A percentile compares a stretch with the other conserved stretches of the same genome.
Conservation (phyloP, 2,797 vertebrate species). For the Lutjanus argentimaculatus region DNA sequence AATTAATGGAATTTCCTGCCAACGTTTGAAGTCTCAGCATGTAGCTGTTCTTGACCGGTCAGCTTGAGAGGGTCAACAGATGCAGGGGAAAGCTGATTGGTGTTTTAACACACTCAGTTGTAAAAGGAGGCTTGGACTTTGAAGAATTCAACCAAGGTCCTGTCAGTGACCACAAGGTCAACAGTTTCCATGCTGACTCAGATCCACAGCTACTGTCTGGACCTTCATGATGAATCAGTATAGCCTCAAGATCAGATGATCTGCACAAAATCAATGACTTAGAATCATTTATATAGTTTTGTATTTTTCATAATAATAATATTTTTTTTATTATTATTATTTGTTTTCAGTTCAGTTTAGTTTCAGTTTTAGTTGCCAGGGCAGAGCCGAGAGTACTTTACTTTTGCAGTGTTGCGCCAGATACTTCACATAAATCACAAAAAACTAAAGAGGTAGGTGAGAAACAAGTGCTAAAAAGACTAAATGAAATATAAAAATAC, state of each 20-base stretch:
- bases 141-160: constrained; percentile 64
- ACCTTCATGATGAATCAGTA: constrained; percentile 9
- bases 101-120: constrained; percentile 59
- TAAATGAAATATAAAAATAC: too few species aligned
- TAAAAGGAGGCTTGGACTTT: constrained; percentile 50
- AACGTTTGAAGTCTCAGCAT: constrained; percentile 42
- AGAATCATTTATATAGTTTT: too few species aligned
- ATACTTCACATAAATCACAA: too few species aligned
- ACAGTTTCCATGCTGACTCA: constrained; percentile 31
- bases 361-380: too few species aligned
- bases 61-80: constrained; percentile 59
- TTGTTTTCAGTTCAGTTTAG: too few species aligned
- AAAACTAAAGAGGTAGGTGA: too few species aligned
- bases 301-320: too few species aligned
- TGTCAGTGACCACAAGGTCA: constrained; percentile 55
- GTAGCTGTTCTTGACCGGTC: constrained; percentile 51
- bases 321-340: too few species aligned
- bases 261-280: not conserved
- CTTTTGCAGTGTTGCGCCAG: too few species aligned
- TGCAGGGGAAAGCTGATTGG: constrained; percentile 41
- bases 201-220: not conserved
- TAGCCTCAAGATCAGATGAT: not conserved
- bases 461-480: too few species aligned
- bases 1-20: constrained; percentile 45
- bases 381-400: too few species aligned